These are phyloP conservation scores for Nannospalax galili DNA, from an alignment of 2,113 vertebrate species.

Conservation along the genomic window DNA sequence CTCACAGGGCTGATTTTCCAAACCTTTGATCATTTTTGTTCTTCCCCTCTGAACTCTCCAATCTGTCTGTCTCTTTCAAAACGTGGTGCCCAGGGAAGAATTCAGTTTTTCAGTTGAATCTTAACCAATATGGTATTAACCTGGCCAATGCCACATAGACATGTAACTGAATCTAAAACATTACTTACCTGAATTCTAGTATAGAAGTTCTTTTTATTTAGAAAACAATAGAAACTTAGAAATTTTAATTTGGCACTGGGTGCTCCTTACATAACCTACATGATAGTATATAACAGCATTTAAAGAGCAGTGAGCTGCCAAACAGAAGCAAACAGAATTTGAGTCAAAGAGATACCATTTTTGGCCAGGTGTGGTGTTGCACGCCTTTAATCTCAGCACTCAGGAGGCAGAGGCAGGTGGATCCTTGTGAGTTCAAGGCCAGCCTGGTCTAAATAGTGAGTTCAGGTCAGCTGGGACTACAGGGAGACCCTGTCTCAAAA, in stretches of 20 bases:
- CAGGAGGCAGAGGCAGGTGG: too few species aligned
- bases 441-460: too few species aligned
- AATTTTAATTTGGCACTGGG: slow-evolving; percentile 23
- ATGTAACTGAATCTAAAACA: slow-evolving; percentile 55
- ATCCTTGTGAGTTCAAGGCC: too few species aligned
- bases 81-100: slow-evolving; percentile 61
- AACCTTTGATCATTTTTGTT: slow-evolving; percentile 80
- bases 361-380: too few species aligned
- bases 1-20: slow-evolving; percentile 74
- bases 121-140: slow-evolving; percentile 55
- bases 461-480: too few species aligned
- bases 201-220: slow-evolving; percentile 60
- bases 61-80: slow-evolving; percentile 74
- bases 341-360: slow-evolving; percentile 28
- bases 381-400: too few species aligned
- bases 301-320: neutral
- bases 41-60: slow-evolving; percentile 80
- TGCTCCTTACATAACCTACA: neutral
- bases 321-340: neutral
- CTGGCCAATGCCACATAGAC: neutral
- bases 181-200: slow-evolving; percentile 35
- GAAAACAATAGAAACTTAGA: slow-evolving; percentile 69
- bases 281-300: neutral
- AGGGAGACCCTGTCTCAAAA: too few species aligned
- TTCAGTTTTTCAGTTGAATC: slow-evolving; percentile 63